These are phyloP conservation scores for Oophaga sylvatica DNA, from an alignment of 2,797 vertebrate genomes.

Conservation along the genomic window DNA sequence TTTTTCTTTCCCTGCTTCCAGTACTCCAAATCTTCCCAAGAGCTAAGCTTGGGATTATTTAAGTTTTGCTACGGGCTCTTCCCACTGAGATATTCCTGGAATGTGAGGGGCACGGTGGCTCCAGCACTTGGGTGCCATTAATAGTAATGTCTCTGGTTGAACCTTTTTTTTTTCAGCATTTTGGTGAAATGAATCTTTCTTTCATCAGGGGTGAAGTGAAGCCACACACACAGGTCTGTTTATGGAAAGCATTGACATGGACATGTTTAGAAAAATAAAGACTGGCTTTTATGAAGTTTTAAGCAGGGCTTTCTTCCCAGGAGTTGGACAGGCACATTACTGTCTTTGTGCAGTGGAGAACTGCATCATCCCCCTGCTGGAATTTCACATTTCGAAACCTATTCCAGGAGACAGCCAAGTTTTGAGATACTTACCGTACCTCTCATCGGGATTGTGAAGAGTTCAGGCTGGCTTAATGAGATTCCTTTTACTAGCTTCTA, in stretches of 20 bases:
- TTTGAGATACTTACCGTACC: too few relatives aligned
- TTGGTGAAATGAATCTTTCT: slow-evolving; percentile 35
- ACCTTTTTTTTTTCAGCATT: slow-evolving; percentile 11
- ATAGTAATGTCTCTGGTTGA: slow-evolving; percentile 24
- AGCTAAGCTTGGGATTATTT: not conserved
- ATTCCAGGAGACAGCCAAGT: not conserved
- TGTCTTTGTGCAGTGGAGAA: slow-evolving; percentile 28
- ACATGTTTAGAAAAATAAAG: slow-evolving; percentile 52
- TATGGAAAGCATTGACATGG: not conserved
- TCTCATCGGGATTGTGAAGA: too few relatives aligned
- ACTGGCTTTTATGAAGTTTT: slow-evolving; percentile 31
- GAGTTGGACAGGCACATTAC: slow-evolving; percentile 32
- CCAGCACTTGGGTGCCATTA: slow-evolving; percentile 15
- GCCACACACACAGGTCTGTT: slow-evolving; percentile 39
- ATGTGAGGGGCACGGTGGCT: slow-evolving; percentile 17
- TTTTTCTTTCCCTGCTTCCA: not conserved
- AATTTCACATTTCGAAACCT: not conserved
- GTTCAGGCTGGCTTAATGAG: too few relatives aligned
- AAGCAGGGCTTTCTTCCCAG: slow-evolving; percentile 20
- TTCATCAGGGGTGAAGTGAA: slow-evolving; percentile 35
- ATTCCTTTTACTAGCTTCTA: too few relatives aligned
- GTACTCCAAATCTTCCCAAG: not conserved
- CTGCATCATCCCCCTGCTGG: slow-evolving; percentile 14
- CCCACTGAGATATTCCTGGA: slow-evolving; percentile 43
- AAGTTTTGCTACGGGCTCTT: not conserved